These are phyloP conservation scores for Scaptodrosophila latifasciaeformis DNA, from an alignment of 2,888 invertebrate genomes.

Conservation along the genomic window DNA sequence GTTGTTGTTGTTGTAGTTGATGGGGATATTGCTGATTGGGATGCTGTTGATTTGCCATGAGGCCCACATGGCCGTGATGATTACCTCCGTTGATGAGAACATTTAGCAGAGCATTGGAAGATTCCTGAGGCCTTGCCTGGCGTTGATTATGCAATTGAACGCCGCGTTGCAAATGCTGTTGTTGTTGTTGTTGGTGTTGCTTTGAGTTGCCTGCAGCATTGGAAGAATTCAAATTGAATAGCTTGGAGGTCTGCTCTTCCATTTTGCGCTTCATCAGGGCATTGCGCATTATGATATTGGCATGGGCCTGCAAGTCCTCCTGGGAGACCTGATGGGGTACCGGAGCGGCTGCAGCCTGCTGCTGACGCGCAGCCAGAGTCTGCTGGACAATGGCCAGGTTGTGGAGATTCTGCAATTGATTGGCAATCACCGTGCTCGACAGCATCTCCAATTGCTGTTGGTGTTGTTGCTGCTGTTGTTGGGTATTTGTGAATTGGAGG, in stretches of 20 bases:
- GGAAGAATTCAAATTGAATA: slow-evolving; percentile 54
- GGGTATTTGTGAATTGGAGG: slow-evolving; percentile 70
- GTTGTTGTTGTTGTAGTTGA: slow-evolving; percentile 31
- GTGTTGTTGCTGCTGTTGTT: slow-evolving; percentile 70
- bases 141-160: slow-evolving; percentile 26
- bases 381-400: slow-evolving; percentile 71
- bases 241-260: slow-evolving; percentile 70
- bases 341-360: slow-evolving; percentile 32
- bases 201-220: neutral
- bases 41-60: slow-evolving; percentile 29
- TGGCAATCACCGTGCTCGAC: slow-evolving; percentile 68
- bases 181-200: slow-evolving; percentile 17
- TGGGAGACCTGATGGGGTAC: slow-evolving; percentile 65
- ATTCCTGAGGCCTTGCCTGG: slow-evolving; percentile 26
- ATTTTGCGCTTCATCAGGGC: slow-evolving; percentile 73
- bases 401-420: slow-evolving; percentile 71
- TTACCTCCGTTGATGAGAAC: slow-evolving; percentile 44
- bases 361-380: slow-evolving; percentile 60
- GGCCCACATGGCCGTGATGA: slow-evolving; percentile 15
- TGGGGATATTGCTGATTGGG: slow-evolving; percentile 28
- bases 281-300: slow-evolving; percentile 72
- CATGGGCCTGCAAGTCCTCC: slow-evolving; percentile 71
- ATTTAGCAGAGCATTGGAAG: slow-evolving; percentile 48
- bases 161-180: slow-evolving; percentile 26
- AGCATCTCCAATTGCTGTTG: slow-evolving; percentile 68